phyloP scores from a whole-genome alignment of 2,113 vertebrate species.

The Antechinus flavipes region DNA sequence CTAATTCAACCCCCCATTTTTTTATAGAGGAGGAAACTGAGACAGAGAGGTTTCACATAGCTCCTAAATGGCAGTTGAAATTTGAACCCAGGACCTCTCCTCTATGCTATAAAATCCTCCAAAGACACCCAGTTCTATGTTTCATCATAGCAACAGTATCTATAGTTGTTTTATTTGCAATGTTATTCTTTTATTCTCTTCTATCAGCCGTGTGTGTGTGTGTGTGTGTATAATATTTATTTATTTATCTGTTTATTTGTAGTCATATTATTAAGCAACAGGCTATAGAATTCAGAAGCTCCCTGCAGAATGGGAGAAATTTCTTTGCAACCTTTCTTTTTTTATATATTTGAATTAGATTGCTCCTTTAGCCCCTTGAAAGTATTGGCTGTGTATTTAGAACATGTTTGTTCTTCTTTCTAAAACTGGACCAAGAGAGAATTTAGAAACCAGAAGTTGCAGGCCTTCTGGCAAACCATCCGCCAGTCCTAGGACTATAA shows the following conservation, averaged over 20 bases:
- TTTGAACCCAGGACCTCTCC: background rate
- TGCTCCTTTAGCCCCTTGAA: slow-evolving; percentile 4
- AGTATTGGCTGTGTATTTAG: background rate
- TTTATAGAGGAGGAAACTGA: background rate
- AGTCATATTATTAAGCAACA: slow-evolving; percentile 26
- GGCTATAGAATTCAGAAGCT: slow-evolving; percentile 37
- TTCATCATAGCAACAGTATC: background rate
- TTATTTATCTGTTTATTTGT: slow-evolving; percentile 13
- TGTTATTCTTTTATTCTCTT: background rate
- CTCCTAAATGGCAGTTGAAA: background rate
- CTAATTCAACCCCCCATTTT: background rate
- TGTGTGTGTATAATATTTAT: background rate
- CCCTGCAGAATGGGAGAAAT: slow-evolving; percentile 21
- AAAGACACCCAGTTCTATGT: background rate
- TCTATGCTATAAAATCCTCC: background rate
- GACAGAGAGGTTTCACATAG: background rate
- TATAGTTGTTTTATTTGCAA: background rate
- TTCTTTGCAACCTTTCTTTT: slow-evolving; percentile 27
- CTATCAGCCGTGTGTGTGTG: background rate
- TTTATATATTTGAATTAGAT: slow-evolving; percentile 43
- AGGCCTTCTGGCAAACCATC: slow-evolving; percentile 14
- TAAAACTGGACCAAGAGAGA: slow-evolving; percentile 33
- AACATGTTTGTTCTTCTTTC: slow-evolving; percentile 32
- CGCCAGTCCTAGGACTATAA: background rate
- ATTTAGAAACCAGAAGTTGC: slow-evolving; percentile 33